phyloP scores from a whole-genome alignment of 1,140 invertebrate species.

The Drosophila dunni region DNA sequence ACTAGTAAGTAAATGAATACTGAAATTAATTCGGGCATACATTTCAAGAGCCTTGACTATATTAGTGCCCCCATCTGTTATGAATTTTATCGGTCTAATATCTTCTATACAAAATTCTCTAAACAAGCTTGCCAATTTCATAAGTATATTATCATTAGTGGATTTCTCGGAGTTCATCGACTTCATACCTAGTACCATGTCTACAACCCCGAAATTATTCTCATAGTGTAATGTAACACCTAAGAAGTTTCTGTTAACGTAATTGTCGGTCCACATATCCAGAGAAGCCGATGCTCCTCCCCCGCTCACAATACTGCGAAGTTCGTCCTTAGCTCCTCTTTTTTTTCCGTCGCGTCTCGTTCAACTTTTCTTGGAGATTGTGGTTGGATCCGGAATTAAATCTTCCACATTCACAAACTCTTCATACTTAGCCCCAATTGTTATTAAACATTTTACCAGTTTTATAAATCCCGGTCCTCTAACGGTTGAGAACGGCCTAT shows the following conservation, averaged over 20 bases:
- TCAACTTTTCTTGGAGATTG: too few species aligned
- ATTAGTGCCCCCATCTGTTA: conserved; percentile 31
- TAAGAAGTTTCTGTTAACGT: not conserved
- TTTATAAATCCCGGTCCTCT: too few species aligned
- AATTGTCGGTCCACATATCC: not conserved
- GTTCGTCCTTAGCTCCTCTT: too few species aligned
- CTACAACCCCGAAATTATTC: not conserved
- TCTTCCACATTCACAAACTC: too few species aligned
- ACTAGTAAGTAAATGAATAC: conserved; percentile 26
- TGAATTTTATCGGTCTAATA: conserved; percentile 30
- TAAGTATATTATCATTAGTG: not conserved
- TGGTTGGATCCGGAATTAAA: too few species aligned
- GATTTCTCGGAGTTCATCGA: conserved; percentile 18
- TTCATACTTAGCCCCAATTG: too few species aligned
- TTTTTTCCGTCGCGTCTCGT: too few species aligned
- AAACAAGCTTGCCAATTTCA: not conserved
- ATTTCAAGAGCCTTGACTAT: conserved; percentile 26
- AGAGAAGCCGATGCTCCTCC: not conserved
- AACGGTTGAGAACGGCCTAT: too few species aligned
- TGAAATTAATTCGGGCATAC: conserved; percentile 8
- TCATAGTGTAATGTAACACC: not conserved
- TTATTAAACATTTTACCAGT: too few species aligned
- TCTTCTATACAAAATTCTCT: conserved; percentile 18
- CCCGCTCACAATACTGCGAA: too few species aligned
- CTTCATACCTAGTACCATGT: not conserved